A percentile compares a stretch with the other conserved stretches of the same genome.
phyloP scores from a whole-genome alignment of 1,140 invertebrate species.

The Popillia japonica region DNA sequence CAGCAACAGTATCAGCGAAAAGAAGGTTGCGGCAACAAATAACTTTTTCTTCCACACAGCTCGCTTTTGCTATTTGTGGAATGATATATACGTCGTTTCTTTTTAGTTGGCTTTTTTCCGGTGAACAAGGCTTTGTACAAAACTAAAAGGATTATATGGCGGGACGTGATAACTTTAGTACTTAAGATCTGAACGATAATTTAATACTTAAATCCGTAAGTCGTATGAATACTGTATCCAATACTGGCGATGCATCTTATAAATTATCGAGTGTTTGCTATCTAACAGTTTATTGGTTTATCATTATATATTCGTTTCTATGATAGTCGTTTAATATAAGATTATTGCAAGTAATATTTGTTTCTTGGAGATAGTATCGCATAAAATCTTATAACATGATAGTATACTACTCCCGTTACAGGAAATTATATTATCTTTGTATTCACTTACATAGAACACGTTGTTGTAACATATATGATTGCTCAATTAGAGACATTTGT shows the following conservation, averaged over 20 bases:
- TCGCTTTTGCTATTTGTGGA: constrained; percentile 31
- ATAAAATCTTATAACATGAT: neutral
- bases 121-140: constrained; percentile 28
- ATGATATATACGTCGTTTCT: constrained; percentile 24
- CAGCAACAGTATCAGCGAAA: neutral
- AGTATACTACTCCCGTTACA: neutral
- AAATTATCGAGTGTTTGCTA: neutral
- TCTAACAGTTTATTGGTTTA: constrained; percentile 3
- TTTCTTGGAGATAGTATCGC: neutral
- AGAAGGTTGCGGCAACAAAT: constrained; percentile 28
- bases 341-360: neutral
- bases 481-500: no score
- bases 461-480: no score
- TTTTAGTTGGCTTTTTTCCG: constrained; percentile 13
- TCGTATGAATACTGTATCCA: constrained; percentile 3
- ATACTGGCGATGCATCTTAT: neutral
- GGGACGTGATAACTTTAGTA: constrained; percentile 29
- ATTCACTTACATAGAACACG: neutral
- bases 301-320: neutral
- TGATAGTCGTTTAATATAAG: neutral
- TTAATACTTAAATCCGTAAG: constrained; percentile 29
- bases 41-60: constrained; percentile 9
- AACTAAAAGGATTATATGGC: constrained; percentile 28
- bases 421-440: neutral
- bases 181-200: constrained; percentile 32